These are phyloP conservation scores for Hesperia comma DNA, from an alignment of 2,888 invertebrate species.

Conservation along the genomic window DNA sequence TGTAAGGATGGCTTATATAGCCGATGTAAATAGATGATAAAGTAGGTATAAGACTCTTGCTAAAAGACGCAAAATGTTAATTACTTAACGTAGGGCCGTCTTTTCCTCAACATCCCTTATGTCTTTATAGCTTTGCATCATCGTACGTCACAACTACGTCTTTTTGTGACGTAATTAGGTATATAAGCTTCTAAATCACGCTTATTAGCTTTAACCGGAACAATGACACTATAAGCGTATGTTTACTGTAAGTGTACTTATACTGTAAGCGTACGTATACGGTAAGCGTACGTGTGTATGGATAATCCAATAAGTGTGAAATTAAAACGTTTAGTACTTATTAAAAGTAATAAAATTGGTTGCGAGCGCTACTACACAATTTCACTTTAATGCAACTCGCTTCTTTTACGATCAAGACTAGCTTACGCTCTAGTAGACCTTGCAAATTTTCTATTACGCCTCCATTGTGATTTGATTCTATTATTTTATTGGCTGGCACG, in stretches of 20 bases:
- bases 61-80: too few species aligned
- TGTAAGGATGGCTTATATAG: too few species aligned
- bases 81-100: too few species aligned
- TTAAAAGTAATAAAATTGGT: slow-evolving; percentile 26
- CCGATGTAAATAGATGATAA: too few species aligned
- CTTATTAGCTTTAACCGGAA: slow-evolving; percentile 1
- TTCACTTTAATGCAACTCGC: slow-evolving; percentile 25
- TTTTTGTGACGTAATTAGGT: background rate
- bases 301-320: slow-evolving; percentile 28
- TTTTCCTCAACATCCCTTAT: too few species aligned
- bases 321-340: slow-evolving; percentile 30
- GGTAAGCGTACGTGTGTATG: background rate
- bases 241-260: too few species aligned
- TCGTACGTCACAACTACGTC: background rate
- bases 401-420: slow-evolving; percentile 10
- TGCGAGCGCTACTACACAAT: slow-evolving; percentile 10
- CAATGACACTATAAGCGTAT: slow-evolving; percentile 7
- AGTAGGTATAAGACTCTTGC: too few species aligned
- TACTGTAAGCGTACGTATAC: slow-evolving; percentile 19
- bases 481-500: slow-evolving; percentile 25
- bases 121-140: too few species aligned
- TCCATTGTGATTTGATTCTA: slow-evolving; percentile 22
- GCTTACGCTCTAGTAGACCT: slow-evolving; percentile 17
- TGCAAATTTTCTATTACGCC: slow-evolving; percentile 33
- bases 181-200: background rate